Conservation (phyloP, 35 echinoderm and acorn worm genomes). For the Lytechinus variegatus region DNA sequence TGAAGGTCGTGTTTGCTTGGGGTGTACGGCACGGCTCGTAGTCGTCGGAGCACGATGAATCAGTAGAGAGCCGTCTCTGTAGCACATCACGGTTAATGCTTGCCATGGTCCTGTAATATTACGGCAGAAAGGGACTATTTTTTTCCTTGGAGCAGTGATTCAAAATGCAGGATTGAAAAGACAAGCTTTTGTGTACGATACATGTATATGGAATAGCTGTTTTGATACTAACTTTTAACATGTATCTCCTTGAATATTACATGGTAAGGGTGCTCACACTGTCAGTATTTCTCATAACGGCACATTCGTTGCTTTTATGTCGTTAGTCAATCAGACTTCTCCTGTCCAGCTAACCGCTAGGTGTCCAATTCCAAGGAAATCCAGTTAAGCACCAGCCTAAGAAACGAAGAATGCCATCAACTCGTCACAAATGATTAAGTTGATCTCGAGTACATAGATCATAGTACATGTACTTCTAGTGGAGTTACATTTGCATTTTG, state of each 20-base stretch:
- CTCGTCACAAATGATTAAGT: too few relatives aligned
- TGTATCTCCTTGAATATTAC: neutral
- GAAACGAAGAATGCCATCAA: too few relatives aligned
- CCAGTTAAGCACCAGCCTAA: too few relatives aligned
- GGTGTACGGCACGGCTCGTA: constrained; percentile 34
- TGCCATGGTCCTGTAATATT: neutral
- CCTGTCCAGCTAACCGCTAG: too few relatives aligned
- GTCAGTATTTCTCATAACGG: too few relatives aligned
- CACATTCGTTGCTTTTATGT: too few relatives aligned
- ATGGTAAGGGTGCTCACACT: neutral
- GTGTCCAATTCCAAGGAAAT: too few relatives aligned
- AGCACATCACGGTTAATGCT: neutral
- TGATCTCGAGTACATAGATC: too few relatives aligned
- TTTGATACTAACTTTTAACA: neutral
- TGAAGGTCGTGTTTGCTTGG: neutral
- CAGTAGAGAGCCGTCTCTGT: neutral
- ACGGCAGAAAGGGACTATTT: neutral
- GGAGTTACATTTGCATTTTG: too few relatives aligned
- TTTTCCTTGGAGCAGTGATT: neutral
- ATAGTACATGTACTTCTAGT: too few relatives aligned
- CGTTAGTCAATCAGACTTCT: too few relatives aligned
- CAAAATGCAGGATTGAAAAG: neutral
- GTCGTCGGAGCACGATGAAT: neutral
- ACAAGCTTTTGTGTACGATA: too few relatives aligned
- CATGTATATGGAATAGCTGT: neutral